These are phyloP conservation scores for Phaedon cochleariae DNA, from an alignment of 2,888 invertebrate genomes.

Conservation along the genomic window DNA sequence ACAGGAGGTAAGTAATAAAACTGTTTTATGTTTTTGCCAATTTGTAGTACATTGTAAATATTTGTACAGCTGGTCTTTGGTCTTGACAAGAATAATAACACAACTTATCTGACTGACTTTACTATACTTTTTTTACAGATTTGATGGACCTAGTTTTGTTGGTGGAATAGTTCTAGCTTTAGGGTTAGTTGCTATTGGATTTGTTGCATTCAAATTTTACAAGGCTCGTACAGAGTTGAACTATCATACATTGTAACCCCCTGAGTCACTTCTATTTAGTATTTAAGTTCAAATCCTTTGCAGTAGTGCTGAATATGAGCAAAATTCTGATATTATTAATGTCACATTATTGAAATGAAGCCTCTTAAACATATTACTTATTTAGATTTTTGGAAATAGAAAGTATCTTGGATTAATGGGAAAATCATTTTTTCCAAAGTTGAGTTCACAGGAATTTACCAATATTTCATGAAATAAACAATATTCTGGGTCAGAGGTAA, in stretches of 20 bases:
- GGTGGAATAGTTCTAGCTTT: conserved; percentile 86
- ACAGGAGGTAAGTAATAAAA: conserved; percentile 49
- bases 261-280: conserved; percentile 23
- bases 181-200: conserved; percentile 80
- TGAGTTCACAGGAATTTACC: too few species aligned
- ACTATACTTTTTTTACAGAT: conserved; percentile 59
- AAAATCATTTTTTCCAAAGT: too few species aligned
- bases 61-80: background rate
- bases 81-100: too few species aligned
- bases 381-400: too few species aligned
- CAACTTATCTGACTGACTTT: too few species aligned
- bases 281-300: conserved; percentile 17
- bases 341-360: background rate
- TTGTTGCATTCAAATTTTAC: conserved; percentile 88
- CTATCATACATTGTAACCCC: conserved; percentile 82
- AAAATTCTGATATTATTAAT: background rate
- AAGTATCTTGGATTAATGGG: too few species aligned
- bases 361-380: too few species aligned
- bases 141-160: conserved; percentile 80
- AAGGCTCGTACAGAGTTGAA: conserved; percentile 84
- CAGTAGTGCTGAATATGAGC: conserved; percentile 21
- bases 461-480: too few species aligned
- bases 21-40: background rate
- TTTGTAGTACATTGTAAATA: too few species aligned
- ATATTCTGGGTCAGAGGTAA: too few species aligned